Evolutionary conservation across 2,113 vertebrate genomes (phyloP).

Genomic region (Hippolais icterina): DNA sequence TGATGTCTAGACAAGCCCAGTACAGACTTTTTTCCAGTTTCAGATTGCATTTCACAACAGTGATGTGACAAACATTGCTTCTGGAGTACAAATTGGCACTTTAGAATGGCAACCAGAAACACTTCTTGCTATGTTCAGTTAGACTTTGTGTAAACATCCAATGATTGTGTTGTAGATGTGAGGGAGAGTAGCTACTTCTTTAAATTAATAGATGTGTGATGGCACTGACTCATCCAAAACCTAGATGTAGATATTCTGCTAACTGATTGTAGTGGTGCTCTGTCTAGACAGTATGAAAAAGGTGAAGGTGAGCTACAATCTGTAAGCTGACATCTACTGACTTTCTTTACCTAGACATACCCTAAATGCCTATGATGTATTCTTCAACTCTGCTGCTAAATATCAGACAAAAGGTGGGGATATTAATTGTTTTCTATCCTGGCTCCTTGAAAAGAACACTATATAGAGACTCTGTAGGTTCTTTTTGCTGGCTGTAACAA

Average conservation of each 20-base stretch:
- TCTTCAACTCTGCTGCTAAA: slow-evolving; percentile 22
- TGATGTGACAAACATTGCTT: not conserved
- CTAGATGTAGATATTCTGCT: not conserved
- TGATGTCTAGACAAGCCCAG: not conserved
- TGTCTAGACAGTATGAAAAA: slow-evolving; percentile 48
- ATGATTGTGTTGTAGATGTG: not conserved
- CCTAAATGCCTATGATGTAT: slow-evolving; percentile 58
- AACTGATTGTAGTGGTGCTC: not conserved
- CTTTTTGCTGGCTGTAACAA: not conserved
- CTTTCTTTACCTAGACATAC: slow-evolving; percentile 57
- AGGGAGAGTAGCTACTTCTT: not conserved
- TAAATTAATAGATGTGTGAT: not conserved
- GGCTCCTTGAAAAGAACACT: slow-evolving; percentile 39
- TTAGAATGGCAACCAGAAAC: not conserved
- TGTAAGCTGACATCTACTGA: slow-evolving; percentile 49
- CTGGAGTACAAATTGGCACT: not conserved
- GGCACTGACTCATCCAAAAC: not conserved
- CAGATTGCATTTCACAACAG: not conserved
- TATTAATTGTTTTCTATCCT: slow-evolving; percentile 47
- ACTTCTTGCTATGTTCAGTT: not conserved
- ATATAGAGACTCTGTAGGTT: not conserved
- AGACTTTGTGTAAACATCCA: not conserved
- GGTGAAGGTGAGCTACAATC: slow-evolving; percentile 49
- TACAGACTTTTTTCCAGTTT: not conserved
- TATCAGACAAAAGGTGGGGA: slow-evolving; percentile 57